Evolutionary conservation across 2,888 invertebrate genomes (phyloP).

Genomic region (Hirtodrosophila cameraria): DNA sequence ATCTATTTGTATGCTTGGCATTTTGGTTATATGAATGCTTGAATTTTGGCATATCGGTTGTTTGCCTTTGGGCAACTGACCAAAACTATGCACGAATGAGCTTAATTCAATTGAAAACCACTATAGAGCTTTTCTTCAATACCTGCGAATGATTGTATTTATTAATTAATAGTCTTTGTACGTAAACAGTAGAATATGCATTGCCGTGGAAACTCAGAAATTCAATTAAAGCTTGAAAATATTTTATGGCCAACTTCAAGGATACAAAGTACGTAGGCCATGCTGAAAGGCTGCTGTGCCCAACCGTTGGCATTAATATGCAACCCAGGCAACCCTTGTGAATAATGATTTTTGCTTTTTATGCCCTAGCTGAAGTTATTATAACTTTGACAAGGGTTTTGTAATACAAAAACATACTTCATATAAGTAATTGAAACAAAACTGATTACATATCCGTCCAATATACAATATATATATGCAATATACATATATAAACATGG

Average conservation of each 20-base stretch:
- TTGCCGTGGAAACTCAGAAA: conserved; percentile 3
- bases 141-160: conserved; percentile 28
- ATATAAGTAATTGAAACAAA: no score
- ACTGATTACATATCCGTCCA: no score
- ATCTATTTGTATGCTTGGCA: conserved; percentile 31
- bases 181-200: conserved; percentile 3
- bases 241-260: conserved; percentile 1
- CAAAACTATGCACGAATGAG: conserved; percentile 39
- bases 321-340: conserved; percentile 3
- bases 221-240: conserved; percentile 28
- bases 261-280: not conserved
- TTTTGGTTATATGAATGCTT: conserved; percentile 19
- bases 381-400: not conserved
- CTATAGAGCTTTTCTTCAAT: conserved; percentile 6
- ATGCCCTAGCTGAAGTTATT: not conserved
- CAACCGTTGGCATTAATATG: conserved; percentile 30
- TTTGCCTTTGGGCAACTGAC: conserved; percentile 28
- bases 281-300: not conserved
- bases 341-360: conserved; percentile 18
- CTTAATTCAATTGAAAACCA: conserved; percentile 44
- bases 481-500: no score
- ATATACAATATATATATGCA: no score
- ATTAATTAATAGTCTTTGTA: conserved; percentile 35
- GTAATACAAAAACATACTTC: not conserved
- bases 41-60: conserved; percentile 54